phyloP scores from a whole-genome alignment of 2,113 vertebrate species.

The Mobula hypostoma region DNA sequence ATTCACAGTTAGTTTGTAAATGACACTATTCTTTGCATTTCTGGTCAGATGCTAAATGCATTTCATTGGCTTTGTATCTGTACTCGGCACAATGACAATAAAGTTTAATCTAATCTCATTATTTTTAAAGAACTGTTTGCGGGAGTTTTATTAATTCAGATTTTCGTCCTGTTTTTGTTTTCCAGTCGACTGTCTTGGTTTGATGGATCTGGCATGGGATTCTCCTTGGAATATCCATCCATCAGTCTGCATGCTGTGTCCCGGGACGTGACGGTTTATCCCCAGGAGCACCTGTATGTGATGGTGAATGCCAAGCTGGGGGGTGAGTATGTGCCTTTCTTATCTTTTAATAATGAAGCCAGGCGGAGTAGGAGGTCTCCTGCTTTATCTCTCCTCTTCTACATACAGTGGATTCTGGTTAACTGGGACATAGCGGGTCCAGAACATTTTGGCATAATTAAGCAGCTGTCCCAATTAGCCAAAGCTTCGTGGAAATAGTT shows the following conservation, averaged over 20 bases:
- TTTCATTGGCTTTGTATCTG: too few relatives aligned
- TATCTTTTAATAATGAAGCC: not conserved
- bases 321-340: constrained; percentile 55
- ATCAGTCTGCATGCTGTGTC: constrained; percentile 91
- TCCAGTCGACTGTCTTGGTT: constrained; percentile 82
- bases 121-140: not conserved
- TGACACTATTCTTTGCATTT: too few relatives aligned
- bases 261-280: constrained; percentile 73
- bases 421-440: too few relatives aligned
- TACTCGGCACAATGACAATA: too few relatives aligned
- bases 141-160: not conserved
- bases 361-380: not conserved
- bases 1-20: too few relatives aligned
- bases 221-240: constrained; percentile 85
- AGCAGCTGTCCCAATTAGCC: too few relatives aligned
- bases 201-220: constrained; percentile 78
- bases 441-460: too few relatives aligned
- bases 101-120: not conserved
- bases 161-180: not conserved
- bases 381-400: not conserved
- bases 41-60: too few relatives aligned
- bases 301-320: constrained; percentile 86
- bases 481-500: too few relatives aligned
- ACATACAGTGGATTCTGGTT: too few relatives aligned
- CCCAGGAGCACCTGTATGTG: constrained; percentile 86